phyloP scores from a whole-genome alignment of 2,797 vertebrate genomes.

The Decapterus maruadsi region DNA sequence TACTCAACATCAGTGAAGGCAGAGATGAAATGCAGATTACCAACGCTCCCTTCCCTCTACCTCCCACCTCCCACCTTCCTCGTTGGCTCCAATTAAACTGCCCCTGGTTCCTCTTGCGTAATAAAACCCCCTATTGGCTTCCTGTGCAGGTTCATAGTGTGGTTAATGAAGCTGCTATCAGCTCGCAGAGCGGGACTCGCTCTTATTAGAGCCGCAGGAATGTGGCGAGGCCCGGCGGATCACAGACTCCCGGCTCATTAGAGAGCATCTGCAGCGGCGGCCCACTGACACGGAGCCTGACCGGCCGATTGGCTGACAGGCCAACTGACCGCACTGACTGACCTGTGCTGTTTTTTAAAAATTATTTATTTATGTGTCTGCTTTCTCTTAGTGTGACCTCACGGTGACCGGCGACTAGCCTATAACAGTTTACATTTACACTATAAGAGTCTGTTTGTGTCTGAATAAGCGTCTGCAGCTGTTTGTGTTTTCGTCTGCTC shows the following conservation, averaged over 20 bases:
- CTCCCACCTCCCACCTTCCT: slow-evolving; percentile 46
- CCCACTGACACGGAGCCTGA: slow-evolving; percentile 58
- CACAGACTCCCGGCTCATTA: slow-evolving; percentile 74
- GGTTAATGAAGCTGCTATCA: slow-evolving; percentile 78
- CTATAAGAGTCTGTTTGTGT: neutral
- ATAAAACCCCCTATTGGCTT: slow-evolving; percentile 67
- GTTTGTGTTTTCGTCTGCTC: no score
- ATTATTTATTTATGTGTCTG: neutral
- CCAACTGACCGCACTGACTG: slow-evolving; percentile 50
- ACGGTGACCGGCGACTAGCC: no score
- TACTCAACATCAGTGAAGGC: slow-evolving; percentile 57
- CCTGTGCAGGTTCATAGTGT: slow-evolving; percentile 73
- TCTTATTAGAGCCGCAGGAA: slow-evolving; percentile 75
- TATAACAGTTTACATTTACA: no score
- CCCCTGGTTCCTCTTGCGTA: slow-evolving; percentile 60
- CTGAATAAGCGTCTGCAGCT: neutral
- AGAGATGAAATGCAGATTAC: slow-evolving; percentile 61
- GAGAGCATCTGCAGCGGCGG: slow-evolving; percentile 56
- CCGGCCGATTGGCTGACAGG: slow-evolving; percentile 49
- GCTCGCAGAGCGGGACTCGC: slow-evolving; percentile 57
- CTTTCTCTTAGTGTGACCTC: slow-evolving; percentile 21
- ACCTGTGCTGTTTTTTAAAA: slow-evolving; percentile 31
- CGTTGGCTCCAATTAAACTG: slow-evolving; percentile 72
- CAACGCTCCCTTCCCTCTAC: neutral
- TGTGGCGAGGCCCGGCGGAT: slow-evolving; percentile 60